These are phyloP conservation scores for Aurelia aurita DNA, from an alignment of 30 jellyfish, hydroid and myxozoan genomes.

Conservation along the genomic window DNA sequence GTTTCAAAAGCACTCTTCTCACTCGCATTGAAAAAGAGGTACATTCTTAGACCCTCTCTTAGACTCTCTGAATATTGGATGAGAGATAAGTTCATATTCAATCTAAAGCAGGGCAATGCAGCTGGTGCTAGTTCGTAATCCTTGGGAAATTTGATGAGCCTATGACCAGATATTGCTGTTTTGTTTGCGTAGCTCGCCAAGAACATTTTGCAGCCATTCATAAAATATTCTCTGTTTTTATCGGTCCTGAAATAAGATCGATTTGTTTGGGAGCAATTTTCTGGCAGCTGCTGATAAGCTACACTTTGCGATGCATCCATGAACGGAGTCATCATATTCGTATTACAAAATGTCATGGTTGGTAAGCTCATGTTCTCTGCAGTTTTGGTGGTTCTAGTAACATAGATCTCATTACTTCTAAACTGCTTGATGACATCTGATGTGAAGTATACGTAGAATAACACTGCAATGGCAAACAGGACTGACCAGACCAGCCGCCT, in stretches of 20 bases:
- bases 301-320: not conserved
- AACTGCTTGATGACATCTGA: not conserved
- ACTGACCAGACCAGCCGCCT: conserved; percentile 29
- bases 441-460: not conserved
- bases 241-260: conserved; percentile 6
- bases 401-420: conserved; percentile 4
- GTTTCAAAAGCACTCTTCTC: not conserved
- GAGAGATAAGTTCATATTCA: not conserved
- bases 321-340: not conserved
- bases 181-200: not conserved
- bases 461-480: conserved; percentile 12
- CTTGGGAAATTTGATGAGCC: conserved; percentile 15
- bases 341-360: conserved; percentile 54
- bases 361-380: conserved; percentile 11
- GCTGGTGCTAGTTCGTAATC: not conserved
- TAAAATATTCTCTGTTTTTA: conserved; percentile 32
- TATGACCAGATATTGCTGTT: not conserved
- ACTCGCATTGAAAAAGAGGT: conserved; percentile 15
- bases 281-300: conserved; percentile 27
- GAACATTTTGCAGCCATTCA: conserved; percentile 30
- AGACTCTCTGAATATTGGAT: conserved; percentile 22
- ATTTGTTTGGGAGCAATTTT: conserved; percentile 24
- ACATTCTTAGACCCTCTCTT: conserved; percentile 31
- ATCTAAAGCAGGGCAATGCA: conserved; percentile 47
- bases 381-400: not conserved